Conservation (phyloP, 1,140 invertebrate species). For the Berghia stephanieae region DNA sequence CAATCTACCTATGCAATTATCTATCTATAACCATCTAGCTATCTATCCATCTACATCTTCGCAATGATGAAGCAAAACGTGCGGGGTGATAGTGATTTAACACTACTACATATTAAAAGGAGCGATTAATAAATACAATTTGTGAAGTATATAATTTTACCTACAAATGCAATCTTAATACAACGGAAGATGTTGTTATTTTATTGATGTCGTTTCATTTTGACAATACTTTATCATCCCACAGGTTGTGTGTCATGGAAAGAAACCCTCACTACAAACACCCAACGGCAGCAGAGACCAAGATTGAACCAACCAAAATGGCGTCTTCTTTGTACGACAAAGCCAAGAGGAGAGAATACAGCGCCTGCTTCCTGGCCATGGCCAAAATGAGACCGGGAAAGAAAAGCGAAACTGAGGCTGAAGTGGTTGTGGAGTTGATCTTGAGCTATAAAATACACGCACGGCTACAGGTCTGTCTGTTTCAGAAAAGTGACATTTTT, state of each 20-base stretch:
- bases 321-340: not conserved
- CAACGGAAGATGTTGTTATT: no score
- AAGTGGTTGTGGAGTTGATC: conserved; percentile 31
- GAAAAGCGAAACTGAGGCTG: not conserved
- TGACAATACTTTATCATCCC: not conserved
- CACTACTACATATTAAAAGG: no score
- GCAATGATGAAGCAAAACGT: no score
- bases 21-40: no score
- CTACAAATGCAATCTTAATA: no score
- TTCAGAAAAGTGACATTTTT: no score
- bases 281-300: not conserved
- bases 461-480: conserved; percentile 19
- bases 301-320: not conserved
- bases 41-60: not conserved
- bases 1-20: no score
- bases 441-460: conserved; percentile 18
- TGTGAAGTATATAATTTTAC: no score
- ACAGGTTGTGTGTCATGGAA: conserved; percentile 17
- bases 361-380: conserved; percentile 14
- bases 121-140: no score
- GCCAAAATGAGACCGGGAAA: not conserved
- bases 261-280: conserved; percentile 10
- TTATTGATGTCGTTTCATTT: no score
- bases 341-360: not conserved
- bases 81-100: no score